Evolutionary conservation across 2,797 vertebrate genomes (phyloP).

Genomic region (Pseudochaenichthys georgianus): DNA sequence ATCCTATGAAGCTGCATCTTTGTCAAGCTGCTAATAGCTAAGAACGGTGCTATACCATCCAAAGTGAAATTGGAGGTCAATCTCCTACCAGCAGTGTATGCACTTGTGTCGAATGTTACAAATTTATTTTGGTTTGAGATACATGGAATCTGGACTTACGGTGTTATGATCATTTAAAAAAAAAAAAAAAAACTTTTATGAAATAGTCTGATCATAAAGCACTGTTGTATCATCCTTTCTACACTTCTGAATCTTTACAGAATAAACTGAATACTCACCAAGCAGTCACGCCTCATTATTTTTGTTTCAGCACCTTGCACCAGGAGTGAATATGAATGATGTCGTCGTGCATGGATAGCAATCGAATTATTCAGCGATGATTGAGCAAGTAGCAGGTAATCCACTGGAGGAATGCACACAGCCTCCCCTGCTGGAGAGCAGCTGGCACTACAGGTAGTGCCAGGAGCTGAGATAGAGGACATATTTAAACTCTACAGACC

Average conservation of each 20-base stretch:
- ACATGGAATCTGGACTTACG: constrained; percentile 86
- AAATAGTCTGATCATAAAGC: constrained; percentile 86
- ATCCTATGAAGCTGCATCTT: constrained; percentile 87
- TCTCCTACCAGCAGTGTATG: constrained; percentile 87
- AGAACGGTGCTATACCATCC: constrained; percentile 88
- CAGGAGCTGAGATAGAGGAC: neutral
- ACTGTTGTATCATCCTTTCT: constrained; percentile 89
- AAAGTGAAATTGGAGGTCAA: constrained; percentile 86
- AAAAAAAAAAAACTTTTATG: constrained; percentile 76
- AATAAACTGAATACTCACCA: constrained; percentile 87
- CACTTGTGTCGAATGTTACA: constrained; percentile 87
- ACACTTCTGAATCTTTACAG: constrained; percentile 89
- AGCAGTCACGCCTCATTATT: constrained; percentile 52
- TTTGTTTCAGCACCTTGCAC: constrained; percentile 32
- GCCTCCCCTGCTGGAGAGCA: constrained; percentile 68
- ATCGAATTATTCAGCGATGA: constrained; percentile 41
- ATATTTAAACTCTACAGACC: neutral
- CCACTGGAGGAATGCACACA: constrained; percentile 26
- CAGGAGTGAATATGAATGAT: constrained; percentile 35
- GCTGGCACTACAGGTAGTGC: constrained; percentile 29
- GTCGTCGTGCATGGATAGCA: constrained; percentile 7
- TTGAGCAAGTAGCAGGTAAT: neutral
- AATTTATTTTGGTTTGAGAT: constrained; percentile 85
- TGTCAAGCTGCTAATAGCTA: constrained; percentile 87
- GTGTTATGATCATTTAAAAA: constrained; percentile 84